Percentiles rank a stretch among this genome's conserved stretches.
These are phyloP conservation scores for Craniophora ligustri DNA, from an alignment of 2,888 invertebrate species.

Conservation along the genomic window DNA sequence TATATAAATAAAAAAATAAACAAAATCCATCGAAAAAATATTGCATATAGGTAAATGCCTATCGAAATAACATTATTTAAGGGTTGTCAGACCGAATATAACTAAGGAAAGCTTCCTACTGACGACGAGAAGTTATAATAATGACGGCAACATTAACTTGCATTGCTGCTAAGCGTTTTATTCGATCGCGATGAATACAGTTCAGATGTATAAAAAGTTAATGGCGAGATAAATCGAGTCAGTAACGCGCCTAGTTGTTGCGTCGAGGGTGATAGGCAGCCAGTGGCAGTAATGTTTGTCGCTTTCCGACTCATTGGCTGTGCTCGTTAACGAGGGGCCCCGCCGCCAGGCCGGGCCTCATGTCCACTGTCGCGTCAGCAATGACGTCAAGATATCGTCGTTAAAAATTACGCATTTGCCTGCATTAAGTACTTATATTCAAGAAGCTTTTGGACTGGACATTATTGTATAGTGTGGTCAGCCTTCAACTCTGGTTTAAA, in stretches of 20 bases:
- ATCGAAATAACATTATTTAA: neutral
- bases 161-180: constrained; percentile 6
- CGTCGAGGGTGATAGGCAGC: constrained; percentile 3
- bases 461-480: no score
- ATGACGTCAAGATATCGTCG: neutral
- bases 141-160: constrained; percentile 10
- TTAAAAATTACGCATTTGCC: constrained; percentile 1
- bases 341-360: neutral
- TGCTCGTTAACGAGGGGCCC: neutral
- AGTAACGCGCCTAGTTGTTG: constrained; percentile 1
- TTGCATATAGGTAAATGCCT: no score
- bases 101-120: neutral
- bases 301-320: constrained; percentile 26
- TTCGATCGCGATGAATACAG: constrained; percentile 4
- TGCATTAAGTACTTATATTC: neutral
- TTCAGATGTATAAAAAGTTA: constrained; percentile 21
- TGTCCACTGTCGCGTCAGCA: neutral
- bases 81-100: neutral
- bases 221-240: constrained; percentile 8
- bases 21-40: no score
- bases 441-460: neutral
- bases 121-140: no score
- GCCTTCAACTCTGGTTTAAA: no score
- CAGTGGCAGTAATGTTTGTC: constrained; percentile 17
- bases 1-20: no score